Evolutionary conservation across 2,888 invertebrate genomes (phyloP).

Genomic region (Maniola hyperantus): DNA sequence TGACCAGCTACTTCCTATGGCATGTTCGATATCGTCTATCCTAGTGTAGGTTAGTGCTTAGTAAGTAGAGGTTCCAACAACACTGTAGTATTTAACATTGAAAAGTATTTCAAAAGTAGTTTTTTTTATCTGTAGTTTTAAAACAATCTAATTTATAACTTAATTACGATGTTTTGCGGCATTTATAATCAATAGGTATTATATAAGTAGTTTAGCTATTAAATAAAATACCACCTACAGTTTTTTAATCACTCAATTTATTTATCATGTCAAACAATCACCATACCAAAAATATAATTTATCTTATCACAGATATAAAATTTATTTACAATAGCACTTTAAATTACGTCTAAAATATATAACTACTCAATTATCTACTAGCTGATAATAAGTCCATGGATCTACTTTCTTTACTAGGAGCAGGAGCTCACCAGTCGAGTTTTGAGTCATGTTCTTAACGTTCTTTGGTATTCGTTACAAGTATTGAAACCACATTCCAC

Average conservation of each 20-base stretch:
- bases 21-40: too few species aligned
- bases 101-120: too few species aligned
- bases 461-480: too few species aligned
- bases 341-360: not conserved
- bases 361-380: not conserved
- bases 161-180: not conserved
- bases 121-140: not conserved
- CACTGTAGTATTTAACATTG: too few species aligned
- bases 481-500: too few species aligned
- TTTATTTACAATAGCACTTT: constrained; percentile 9
- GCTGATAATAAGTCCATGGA: not conserved
- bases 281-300: constrained; percentile 1
- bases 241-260: constrained; percentile 2
- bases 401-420: not conserved
- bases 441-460: not conserved
- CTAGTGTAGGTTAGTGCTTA: too few species aligned
- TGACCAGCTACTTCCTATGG: too few species aligned
- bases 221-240: not conserved
- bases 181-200: too few species aligned
- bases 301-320: constrained; percentile 19
- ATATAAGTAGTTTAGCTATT: not conserved
- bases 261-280: constrained; percentile 1
- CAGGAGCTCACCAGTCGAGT: too few species aligned
- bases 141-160: not conserved
- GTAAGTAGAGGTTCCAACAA: too few species aligned